Conservation (phyloP, 2,888 invertebrate species). For the Oasisia sp. region DNA sequence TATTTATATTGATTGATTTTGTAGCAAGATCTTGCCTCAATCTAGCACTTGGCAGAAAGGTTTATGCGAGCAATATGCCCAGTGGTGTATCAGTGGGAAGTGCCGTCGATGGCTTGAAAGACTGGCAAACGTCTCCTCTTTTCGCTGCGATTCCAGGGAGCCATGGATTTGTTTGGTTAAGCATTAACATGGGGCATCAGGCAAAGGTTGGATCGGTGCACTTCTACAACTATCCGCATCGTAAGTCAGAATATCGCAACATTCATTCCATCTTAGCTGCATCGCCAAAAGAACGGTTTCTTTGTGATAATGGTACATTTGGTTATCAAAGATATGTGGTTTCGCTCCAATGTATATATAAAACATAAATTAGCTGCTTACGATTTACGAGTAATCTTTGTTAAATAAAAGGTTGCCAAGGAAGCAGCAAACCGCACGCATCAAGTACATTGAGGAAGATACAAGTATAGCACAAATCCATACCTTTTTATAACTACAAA, state of each 20-base stretch:
- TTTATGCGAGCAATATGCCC: not conserved
- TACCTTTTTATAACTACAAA: no score
- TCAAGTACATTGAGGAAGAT: no score
- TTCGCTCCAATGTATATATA: not conserved
- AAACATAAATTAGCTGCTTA: not conserved
- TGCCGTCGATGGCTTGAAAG: not conserved
- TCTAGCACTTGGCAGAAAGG: not conserved
- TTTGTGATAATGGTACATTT: not conserved
- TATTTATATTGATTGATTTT: not conserved
- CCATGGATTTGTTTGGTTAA: not conserved
- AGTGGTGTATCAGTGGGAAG: not conserved
- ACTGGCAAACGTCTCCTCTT: not conserved
- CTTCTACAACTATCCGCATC: not conserved
- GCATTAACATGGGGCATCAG: not conserved
- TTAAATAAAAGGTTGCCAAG: no score
- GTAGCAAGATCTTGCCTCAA: constrained; percentile 1
- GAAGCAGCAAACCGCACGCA: no score
- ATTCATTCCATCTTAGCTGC: not conserved
- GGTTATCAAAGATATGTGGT: not conserved
- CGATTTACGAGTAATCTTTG: no score
- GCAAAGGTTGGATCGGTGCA: not conserved
- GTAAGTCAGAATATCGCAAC: not conserved
- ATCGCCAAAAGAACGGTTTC: not conserved
- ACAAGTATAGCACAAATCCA: no score
- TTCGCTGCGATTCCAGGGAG: not conserved